Conservation (phyloP, 2,888 invertebrate genomes). For the Apomyelois bistriatella region DNA sequence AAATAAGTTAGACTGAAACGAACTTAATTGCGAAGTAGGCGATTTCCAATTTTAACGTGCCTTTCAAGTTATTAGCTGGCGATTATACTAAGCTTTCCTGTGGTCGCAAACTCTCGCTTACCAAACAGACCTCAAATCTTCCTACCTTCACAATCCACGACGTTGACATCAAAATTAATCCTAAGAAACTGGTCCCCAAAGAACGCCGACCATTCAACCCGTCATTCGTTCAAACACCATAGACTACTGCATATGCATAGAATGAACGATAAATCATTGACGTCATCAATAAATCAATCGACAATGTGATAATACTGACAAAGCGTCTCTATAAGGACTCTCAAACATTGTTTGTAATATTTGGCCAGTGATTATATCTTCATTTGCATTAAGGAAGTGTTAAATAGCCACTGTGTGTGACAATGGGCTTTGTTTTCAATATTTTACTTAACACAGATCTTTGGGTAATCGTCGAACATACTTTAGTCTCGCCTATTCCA, state of each 20-base stretch:
- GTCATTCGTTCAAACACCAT: constrained; percentile 6
- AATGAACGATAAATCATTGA: constrained; percentile 13
- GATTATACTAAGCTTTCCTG: no score
- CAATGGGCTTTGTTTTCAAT: constrained; percentile 6
- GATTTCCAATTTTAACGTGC: no score
- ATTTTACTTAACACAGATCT: neutral
- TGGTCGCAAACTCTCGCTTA: no score
- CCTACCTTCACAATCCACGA: neutral
- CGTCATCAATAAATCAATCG: constrained; percentile 12
- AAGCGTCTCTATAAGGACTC: constrained; percentile 3
- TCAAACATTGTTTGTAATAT: constrained; percentile 9
- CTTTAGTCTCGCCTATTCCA: neutral
- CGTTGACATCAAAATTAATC: constrained; percentile 9
- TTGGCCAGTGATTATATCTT: constrained; percentile 7
- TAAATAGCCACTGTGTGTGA: neutral
- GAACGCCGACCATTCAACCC: neutral
- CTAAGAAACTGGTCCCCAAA: neutral
- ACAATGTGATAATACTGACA: constrained; percentile 5
- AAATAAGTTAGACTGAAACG: no score
- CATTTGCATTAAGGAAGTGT: constrained; percentile 8
- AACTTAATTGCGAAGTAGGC: no score
- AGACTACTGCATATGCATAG: constrained; percentile 13
- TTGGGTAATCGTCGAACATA: neutral
- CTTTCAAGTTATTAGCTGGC: no score
- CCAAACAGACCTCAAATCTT: neutral